These are phyloP conservation scores for Saxidomus purpurata DNA, from an alignment of 1,140 invertebrate genomes.

Conservation along the genomic window DNA sequence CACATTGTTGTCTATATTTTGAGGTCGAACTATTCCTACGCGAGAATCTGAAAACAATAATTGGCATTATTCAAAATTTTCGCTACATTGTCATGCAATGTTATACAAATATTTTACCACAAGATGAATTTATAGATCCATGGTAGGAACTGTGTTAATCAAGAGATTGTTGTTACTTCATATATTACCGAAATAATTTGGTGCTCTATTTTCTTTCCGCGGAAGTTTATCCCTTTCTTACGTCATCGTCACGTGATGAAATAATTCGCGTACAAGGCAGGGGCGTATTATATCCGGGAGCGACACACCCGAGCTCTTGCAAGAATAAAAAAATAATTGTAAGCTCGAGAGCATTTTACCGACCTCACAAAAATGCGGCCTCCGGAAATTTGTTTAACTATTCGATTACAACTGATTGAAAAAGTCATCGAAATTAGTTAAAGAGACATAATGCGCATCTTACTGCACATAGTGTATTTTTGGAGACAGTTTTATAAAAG, in stretches of 20 bases:
- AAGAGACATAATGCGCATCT: no score
- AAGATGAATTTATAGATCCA: background rate
- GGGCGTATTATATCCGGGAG: no score
- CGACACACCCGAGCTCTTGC: no score
- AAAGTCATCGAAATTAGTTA: no score
- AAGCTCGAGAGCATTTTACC: no score
- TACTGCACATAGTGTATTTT: no score
- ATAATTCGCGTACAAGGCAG: background rate
- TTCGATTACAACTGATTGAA: no score
- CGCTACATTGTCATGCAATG: background rate
- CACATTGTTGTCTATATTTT: slow-evolving; percentile 54
- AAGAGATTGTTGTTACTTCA: background rate
- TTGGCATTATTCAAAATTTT: background rate
- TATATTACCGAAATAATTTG: background rate
- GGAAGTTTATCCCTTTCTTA: background rate
- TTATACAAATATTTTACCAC: background rate
- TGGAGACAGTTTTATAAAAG: no score
- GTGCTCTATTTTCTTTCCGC: background rate
- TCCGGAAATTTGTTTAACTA: no score
- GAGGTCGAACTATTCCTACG: slow-evolving; percentile 26
- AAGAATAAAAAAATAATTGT: no score
- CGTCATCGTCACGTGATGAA: slow-evolving; percentile 23
- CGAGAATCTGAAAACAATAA: slow-evolving; percentile 15
- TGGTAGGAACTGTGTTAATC: background rate
- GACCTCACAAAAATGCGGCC: no score